Evolutionary conservation across 2,888 invertebrate genomes (phyloP), one percentile per base, ranked within the genome.

Genomic region (Perithous albicinctus): DNA sequence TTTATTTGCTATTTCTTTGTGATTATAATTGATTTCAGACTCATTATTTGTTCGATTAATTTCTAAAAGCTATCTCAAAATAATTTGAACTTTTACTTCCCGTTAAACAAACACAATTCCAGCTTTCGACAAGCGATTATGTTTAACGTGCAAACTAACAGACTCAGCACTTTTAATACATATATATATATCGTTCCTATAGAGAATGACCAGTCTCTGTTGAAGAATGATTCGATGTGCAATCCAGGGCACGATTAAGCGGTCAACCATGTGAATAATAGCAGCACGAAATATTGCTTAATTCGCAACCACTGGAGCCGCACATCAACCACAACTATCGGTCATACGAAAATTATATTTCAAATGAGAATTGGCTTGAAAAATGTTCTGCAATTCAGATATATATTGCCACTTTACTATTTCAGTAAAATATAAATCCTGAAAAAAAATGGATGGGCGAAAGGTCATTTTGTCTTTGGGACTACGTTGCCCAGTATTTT

Each of bases 221-320:
- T 18, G 15, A 56, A 56, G 29, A 23, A 32, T 32, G 59, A 35
- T 32, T 59, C 59, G 59, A 32, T 59, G 32, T 26, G 12, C 26
- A 32, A 15, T 8, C 59, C 15, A 15, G 15, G 18, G 32, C 15
- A 5, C 59, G 32, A 15, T 15, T 32, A 15, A 59, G 32, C 59
- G 59, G 59, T 59, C 18, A 59, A 15, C 59, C 29, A 59, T 59
- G 8, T 18, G 59, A 59, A 35, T 59, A 59, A 59, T 59, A 7
- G 32, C n/a, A 59, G 32, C 59, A 18, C 15, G 32, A 59, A 59
- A 59, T 32, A 15, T 23, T 54, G 59, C 6, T 32, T 59, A 35
- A 59, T 15, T 18, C 59, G 32, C 8, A 6, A 18, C 32, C 18
- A 10, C 32, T 18, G 12, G 15, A 59, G 32, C 32, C 32, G 18